Evolutionary conservation across 2,888 invertebrate genomes (phyloP).

Genomic region (Eupithecia insigniata): DNA sequence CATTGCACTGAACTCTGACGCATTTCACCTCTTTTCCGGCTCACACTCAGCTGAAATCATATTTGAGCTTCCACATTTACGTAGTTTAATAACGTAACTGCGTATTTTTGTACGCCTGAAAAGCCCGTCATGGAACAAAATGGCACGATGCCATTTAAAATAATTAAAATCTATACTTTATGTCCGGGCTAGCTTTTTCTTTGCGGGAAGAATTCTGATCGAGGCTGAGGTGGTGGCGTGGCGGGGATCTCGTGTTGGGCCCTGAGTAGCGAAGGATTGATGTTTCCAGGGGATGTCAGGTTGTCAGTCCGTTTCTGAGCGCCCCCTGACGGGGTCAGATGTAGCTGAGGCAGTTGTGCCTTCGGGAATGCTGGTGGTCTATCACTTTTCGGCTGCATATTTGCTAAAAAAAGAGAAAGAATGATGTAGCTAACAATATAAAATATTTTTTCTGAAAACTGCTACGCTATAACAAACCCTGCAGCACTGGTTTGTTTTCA

Average conservation of each 20-base stretch:
- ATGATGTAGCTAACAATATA: neutral
- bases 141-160: slow-evolving; percentile 77
- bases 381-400: slow-evolving; percentile 77
- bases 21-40: slow-evolving; percentile 48
- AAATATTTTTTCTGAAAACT: neutral
- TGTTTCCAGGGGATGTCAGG: slow-evolving; percentile 52
- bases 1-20: slow-evolving; percentile 50
- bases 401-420: slow-evolving; percentile 55
- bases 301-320: slow-evolving; percentile 63
- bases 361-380: slow-evolving; percentile 71
- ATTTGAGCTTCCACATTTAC: slow-evolving; percentile 59
- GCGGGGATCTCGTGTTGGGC: slow-evolving; percentile 77
- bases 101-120: slow-evolving; percentile 73
- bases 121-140: slow-evolving; percentile 68
- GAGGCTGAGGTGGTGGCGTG: slow-evolving; percentile 74
- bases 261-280: slow-evolving; percentile 71
- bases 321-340: slow-evolving; percentile 70
- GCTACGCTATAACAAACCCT: neutral
- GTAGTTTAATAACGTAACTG: slow-evolving; percentile 62
- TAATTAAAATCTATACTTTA: slow-evolving; percentile 54
- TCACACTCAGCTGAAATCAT: slow-evolving; percentile 50
- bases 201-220: slow-evolving; percentile 73
- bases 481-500: neutral
- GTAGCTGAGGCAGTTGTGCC: slow-evolving; percentile 65
- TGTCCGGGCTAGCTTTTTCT: slow-evolving; percentile 68